A percentile compares a stretch with the other conserved stretches of the same genome.
Conservation (phyloP, 2,888 invertebrate genomes). For the Stratiomys singularior region DNA sequence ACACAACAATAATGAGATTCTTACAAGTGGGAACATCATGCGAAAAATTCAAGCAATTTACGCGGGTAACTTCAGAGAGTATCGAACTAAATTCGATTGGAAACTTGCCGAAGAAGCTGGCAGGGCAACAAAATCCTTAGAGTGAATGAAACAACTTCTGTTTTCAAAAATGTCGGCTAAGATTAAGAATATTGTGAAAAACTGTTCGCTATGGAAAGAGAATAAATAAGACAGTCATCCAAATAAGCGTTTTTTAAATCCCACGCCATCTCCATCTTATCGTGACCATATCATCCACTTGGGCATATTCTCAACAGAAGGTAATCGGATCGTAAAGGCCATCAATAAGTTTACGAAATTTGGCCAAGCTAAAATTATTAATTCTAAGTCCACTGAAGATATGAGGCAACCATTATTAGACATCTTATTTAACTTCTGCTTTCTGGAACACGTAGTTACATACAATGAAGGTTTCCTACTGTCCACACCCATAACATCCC, state of each 20-base stretch:
- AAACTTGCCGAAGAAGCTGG: slow-evolving; percentile 1
- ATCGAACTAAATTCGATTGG: neutral
- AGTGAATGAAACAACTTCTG: neutral
- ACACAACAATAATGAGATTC: slow-evolving; percentile 4
- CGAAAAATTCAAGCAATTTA: slow-evolving; percentile 11
- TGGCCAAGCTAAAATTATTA: neutral
- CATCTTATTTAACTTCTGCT: slow-evolving; percentile 27
- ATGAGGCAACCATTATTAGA: slow-evolving; percentile 38
- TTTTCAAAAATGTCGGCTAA: slow-evolving; percentile 8
- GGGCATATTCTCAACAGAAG: neutral
- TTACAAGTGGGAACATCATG: slow-evolving; percentile 1
- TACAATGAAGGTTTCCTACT: too few relatives aligned
- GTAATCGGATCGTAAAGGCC: slow-evolving; percentile 24
- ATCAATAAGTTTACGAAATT: slow-evolving; percentile 48
- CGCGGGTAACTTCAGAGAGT: neutral
- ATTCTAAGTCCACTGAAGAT: slow-evolving; percentile 43
- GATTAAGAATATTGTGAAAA: neutral
- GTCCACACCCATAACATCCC: too few relatives aligned
- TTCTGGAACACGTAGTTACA: slow-evolving; percentile 37
- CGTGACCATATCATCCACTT: slow-evolving; percentile 10
- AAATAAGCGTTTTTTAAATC: neutral
- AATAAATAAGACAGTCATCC: slow-evolving; percentile 21
- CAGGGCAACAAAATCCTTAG: neutral
- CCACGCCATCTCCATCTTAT: neutral
- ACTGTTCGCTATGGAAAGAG: neutral